Evolutionary conservation across 2,888 invertebrate genomes (phyloP).

Genomic region (Sepiola atlantica): DNA sequence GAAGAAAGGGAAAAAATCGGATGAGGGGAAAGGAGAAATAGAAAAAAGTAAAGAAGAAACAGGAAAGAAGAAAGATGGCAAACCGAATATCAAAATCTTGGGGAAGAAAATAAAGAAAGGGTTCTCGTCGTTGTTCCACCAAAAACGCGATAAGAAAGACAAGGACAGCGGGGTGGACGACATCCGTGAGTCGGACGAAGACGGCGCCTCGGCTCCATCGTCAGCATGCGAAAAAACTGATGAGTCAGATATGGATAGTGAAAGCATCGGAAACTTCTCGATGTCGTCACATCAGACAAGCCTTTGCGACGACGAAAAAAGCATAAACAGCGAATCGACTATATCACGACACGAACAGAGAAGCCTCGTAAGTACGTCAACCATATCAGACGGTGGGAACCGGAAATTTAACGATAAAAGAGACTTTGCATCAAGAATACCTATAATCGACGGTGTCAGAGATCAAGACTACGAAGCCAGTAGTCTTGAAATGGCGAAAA

Average conservation of each 20-base stretch:
- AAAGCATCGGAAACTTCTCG: slow-evolving; percentile 35
- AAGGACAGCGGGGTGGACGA: slow-evolving; percentile 36
- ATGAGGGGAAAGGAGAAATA: background rate
- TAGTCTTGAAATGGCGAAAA: background rate
- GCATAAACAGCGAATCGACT: background rate
- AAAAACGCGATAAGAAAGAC: background rate
- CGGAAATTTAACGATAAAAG: background rate
- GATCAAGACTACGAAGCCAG: background rate
- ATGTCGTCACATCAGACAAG: background rate
- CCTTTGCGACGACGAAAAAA: background rate
- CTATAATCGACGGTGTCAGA: background rate
- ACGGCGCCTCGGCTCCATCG: background rate
- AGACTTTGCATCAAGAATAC: background rate
- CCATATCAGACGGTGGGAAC: background rate
- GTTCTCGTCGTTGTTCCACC: background rate
- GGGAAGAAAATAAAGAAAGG: slow-evolving; percentile 39
- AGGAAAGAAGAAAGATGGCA: background rate
- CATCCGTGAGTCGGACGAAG: slow-evolving; percentile 37
- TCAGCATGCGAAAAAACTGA: background rate
- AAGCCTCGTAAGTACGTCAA: background rate
- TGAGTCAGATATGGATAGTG: slow-evolving; percentile 2
- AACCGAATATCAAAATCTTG: slow-evolving; percentile 35
- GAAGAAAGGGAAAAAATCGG: background rate
- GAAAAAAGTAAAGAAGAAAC: background rate
- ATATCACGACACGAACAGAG: background rate